phyloP scores from a whole-genome alignment of 2,113 vertebrate genomes.

The Phaetusa simplex region DNA sequence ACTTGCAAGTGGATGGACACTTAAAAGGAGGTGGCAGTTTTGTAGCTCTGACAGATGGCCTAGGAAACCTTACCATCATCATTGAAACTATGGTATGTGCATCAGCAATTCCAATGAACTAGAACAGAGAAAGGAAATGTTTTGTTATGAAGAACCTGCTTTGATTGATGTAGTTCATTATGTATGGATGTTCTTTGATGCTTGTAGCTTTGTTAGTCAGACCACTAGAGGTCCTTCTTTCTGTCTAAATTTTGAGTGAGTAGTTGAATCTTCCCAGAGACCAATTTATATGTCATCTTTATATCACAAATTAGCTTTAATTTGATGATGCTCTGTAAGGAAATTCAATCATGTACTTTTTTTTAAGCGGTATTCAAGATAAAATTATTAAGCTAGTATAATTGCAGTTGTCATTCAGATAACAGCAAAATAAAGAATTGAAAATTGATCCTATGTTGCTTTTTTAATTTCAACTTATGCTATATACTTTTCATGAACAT shows the following conservation, averaged over 20 bases:
- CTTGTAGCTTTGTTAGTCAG: not conserved
- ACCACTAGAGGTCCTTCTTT: not conserved
- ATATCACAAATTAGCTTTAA: not conserved
- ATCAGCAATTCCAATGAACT: not conserved
- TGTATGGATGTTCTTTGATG: not conserved
- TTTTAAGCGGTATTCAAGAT: not conserved
- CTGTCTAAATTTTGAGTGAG: not conserved
- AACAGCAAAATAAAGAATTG: not conserved
- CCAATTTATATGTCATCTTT: not conserved
- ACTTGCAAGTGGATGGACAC: constrained; percentile 90
- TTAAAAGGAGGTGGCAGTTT: constrained; percentile 89
- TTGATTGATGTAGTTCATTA: not conserved
- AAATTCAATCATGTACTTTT: not conserved
- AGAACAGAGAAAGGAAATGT: not conserved
- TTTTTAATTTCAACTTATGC: not conserved
- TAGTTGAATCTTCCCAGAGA: not conserved
- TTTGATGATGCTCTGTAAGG: not conserved
- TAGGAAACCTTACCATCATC: constrained; percentile 90
- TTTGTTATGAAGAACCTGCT: not conserved
- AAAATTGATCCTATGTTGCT: not conserved
- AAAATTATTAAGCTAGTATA: not conserved
- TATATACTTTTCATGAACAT: not conserved
- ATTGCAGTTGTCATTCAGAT: not conserved
- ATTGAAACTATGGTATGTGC: constrained; percentile 92
- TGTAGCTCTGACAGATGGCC: constrained; percentile 88